Evolutionary conservation across 2,888 invertebrate genomes (phyloP).

Genomic region (Limnephilus marmoratus): DNA sequence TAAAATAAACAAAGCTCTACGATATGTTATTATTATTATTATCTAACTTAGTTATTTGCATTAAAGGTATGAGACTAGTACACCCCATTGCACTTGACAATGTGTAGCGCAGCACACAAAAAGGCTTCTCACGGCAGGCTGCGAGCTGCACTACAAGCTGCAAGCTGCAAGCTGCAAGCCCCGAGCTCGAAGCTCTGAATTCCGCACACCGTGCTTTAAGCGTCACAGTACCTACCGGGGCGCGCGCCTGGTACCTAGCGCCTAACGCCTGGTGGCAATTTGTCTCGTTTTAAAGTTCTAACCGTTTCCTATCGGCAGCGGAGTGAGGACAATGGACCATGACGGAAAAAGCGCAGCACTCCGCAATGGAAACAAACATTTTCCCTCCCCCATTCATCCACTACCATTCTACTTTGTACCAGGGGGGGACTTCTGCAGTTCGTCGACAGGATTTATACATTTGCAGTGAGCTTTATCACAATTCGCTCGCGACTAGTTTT

Average conservation of each 20-base stretch:
- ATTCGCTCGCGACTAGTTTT: background rate
- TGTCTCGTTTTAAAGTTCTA: conserved; percentile 42
- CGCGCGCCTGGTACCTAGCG: background rate
- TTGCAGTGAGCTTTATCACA: background rate
- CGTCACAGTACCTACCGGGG: background rate
- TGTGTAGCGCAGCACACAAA: background rate
- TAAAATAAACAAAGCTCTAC: background rate
- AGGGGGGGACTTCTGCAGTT: background rate
- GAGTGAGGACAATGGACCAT: conserved; percentile 27
- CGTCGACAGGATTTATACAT: background rate
- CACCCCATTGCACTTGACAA: background rate
- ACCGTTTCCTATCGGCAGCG: conserved; percentile 42
- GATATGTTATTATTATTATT: too few relatives aligned
- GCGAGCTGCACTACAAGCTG: too few relatives aligned
- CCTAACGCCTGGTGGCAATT: background rate
- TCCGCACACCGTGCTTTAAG: background rate
- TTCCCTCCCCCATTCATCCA: conserved; percentile 32
- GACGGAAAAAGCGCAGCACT: conserved; percentile 43
- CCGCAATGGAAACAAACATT: conserved; percentile 40
- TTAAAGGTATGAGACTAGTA: background rate
- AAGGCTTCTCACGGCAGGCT: background rate
- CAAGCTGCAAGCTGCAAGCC: too few relatives aligned
- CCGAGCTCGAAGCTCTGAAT: background rate
- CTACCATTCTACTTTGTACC: background rate
- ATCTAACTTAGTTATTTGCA: background rate